Evolutionary conservation across 2,113 vertebrate species (phyloP).

Genomic region (Rafetus swinhoei): DNA sequence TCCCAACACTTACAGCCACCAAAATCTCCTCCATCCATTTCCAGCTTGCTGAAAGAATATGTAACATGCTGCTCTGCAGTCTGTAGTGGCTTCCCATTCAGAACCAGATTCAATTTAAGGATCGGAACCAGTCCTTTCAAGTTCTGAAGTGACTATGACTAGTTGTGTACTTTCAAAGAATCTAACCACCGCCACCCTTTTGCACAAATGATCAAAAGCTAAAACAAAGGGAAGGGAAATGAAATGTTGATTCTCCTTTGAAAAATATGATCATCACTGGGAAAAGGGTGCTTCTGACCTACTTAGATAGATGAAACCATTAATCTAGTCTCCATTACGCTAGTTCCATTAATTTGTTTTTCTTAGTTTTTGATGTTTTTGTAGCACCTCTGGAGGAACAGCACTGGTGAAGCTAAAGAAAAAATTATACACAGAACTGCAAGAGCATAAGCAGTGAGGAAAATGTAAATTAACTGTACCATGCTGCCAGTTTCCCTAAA

Average conservation of each 20-base stretch:
- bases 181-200: no score
- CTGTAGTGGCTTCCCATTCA: background rate
- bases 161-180: accelerated
- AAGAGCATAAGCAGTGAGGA: background rate
- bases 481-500: background rate
- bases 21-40: no score
- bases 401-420: background rate
- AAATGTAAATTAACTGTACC: background rate
- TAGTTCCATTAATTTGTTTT: background rate
- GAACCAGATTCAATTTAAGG: background rate
- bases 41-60: no score
- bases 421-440: background rate
- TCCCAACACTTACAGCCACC: no score
- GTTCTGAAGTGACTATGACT: background rate
- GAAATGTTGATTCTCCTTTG: background rate
- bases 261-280: background rate
- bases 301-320: background rate
- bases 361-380: background rate
- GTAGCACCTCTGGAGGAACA: background rate
- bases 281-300: background rate
- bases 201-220: background rate
- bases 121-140: background rate
- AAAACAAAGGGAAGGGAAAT: background rate
- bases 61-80: no score
- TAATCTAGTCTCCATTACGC: background rate